These are phyloP conservation scores for Nephrotoma appendiculata DNA, from an alignment of 2,888 invertebrate species.

Conservation along the genomic window DNA sequence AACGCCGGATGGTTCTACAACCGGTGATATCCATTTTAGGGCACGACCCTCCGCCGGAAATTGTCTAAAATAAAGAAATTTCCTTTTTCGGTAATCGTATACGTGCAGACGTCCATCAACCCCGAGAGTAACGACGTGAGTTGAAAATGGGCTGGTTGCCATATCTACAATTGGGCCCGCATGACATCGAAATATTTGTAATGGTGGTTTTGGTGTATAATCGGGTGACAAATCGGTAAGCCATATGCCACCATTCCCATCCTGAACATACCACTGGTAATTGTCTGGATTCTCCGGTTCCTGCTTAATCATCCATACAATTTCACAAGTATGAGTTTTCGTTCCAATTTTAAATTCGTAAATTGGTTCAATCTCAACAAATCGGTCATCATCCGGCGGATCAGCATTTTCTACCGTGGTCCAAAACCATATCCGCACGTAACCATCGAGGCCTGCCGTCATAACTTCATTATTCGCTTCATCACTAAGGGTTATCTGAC, in stretches of 20 bases:
- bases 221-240: constrained; percentile 47
- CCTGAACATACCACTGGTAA: constrained; percentile 63
- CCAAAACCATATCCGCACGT: constrained; percentile 76
- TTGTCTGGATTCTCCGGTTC: constrained; percentile 31
- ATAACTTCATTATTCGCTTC: constrained; percentile 26
- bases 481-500: constrained; percentile 19
- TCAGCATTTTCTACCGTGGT: constrained; percentile 81
- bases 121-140: constrained; percentile 58
- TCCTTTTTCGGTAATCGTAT: constrained; percentile 49
- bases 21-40: constrained; percentile 55
- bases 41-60: constrained; percentile 42
- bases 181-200: constrained; percentile 49
- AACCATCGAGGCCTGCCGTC: constrained; percentile 53
- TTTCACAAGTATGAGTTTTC: constrained; percentile 18
- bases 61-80: constrained; percentile 43
- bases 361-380: constrained; percentile 72
- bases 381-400: constrained; percentile 62
- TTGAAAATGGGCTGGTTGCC: constrained; percentile 50
- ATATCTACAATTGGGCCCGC: constrained; percentile 59
- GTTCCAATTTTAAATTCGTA: constrained; percentile 56
- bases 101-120: constrained; percentile 56
- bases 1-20: constrained; percentile 47
- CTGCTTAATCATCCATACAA: constrained; percentile 25
- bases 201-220: constrained; percentile 30
- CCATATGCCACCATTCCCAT: constrained; percentile 76